Percentiles rank a stretch among this genome's conserved stretches.
Conservation (phyloP, 23 tunicate species). For the Trididemnum miniatum region DNA sequence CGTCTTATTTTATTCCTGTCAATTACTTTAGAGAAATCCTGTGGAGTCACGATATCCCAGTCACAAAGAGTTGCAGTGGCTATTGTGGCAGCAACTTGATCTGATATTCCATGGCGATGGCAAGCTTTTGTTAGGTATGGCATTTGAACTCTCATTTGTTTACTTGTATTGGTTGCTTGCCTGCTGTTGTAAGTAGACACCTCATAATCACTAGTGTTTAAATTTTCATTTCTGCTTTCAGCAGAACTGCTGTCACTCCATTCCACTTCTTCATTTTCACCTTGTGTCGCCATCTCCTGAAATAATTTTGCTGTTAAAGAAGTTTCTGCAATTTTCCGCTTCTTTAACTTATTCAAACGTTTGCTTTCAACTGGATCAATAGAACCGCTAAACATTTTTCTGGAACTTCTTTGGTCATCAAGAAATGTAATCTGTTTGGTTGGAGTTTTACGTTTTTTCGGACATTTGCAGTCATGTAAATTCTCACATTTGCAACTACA, state of each 20-base stretch:
- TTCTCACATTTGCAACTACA: constrained; percentile 1
- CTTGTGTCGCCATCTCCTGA: neutral
- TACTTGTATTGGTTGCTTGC: neutral
- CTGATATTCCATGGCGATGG: neutral
- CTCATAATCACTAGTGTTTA: constrained; percentile 2
- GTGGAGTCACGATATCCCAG: neutral
- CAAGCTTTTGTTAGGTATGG: neutral
- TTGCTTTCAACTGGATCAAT: neutral
- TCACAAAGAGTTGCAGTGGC: neutral
- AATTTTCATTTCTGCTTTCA: neutral
- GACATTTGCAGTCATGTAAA: neutral
- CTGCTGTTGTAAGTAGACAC: neutral
- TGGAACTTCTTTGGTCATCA: neutral
- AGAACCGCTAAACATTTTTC: neutral
- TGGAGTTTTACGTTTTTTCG: constrained; percentile 1
- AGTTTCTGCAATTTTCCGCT: neutral
- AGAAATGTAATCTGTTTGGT: neutral
- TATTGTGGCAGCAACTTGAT: neutral
- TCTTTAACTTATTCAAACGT: neutral
- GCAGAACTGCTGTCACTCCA: constrained; percentile 1
- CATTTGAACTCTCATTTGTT: neutral
- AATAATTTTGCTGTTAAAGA: neutral
- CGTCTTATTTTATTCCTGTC: neutral
- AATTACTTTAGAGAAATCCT: neutral
- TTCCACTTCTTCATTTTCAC: neutral